These are phyloP conservation scores for Rapana venosa DNA, from an alignment of 2,888 invertebrate genomes.

Conservation along the genomic window DNA sequence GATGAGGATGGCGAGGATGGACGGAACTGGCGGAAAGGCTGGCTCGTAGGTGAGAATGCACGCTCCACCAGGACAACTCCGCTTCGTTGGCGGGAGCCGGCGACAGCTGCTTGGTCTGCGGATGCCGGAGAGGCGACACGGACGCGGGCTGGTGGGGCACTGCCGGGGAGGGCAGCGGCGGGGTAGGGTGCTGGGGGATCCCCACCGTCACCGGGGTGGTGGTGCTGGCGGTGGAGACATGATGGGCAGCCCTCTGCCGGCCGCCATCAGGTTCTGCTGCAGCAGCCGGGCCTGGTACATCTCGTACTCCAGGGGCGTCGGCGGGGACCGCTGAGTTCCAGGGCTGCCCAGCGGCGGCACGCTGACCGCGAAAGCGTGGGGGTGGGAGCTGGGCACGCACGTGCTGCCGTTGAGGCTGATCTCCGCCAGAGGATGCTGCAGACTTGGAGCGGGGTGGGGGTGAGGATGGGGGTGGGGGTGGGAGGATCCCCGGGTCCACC, in stretches of 20 bases:
- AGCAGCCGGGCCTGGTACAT: constrained; percentile 65
- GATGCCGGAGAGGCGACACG: constrained; percentile 33
- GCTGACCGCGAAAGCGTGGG: constrained; percentile 28
- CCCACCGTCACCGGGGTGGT: constrained; percentile 41
- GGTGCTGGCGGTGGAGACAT: constrained; percentile 44
- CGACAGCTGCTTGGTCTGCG: constrained; percentile 63
- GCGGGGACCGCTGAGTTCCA: constrained; percentile 42
- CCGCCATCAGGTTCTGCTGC: constrained; percentile 68
- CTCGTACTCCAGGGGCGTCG: constrained; percentile 59
- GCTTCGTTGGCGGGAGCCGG: constrained; percentile 70
- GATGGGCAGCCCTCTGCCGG: constrained; percentile 56
- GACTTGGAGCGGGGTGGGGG: constrained; percentile 32
- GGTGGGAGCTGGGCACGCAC: constrained; percentile 12
- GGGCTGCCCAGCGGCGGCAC: constrained; percentile 24
- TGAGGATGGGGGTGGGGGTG: constrained; percentile 25
- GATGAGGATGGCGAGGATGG: constrained; percentile 12
- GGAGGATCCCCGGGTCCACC: constrained; percentile 2
- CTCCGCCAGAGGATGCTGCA: constrained; percentile 39
- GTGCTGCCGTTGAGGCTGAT: constrained; percentile 36
- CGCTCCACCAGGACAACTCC: constrained; percentile 72
- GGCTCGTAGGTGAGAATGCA: constrained; percentile 52
- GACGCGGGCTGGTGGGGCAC: constrained; percentile 37
- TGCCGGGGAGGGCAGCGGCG: constrained; percentile 14
- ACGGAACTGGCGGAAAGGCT: constrained; percentile 37
- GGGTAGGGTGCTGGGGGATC: constrained; percentile 30